Percentiles rank a stretch among this genome's conserved stretches.
Conservation (phyloP, 2,797 vertebrate species). For the Urocyon cinereoargenteus region DNA sequence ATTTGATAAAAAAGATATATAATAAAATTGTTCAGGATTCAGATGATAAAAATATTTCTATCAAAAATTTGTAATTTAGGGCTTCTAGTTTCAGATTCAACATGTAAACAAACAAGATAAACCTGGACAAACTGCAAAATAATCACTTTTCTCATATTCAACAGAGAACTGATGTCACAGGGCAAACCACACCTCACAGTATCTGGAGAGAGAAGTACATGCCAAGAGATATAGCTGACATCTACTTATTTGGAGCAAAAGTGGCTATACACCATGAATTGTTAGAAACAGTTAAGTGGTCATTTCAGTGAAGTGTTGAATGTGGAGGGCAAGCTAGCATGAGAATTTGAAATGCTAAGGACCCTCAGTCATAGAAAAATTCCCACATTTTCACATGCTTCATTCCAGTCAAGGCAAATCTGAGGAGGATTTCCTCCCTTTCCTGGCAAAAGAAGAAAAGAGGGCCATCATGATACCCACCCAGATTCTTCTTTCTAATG, state of each 20-base stretch:
- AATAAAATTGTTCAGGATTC: neutral
- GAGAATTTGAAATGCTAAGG: neutral
- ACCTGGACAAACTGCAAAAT: neutral
- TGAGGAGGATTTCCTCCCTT: neutral
- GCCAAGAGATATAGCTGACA: neutral
- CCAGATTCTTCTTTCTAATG: neutral
- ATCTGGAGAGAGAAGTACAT: neutral
- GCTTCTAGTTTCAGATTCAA: neutral
- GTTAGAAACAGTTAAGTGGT: neutral
- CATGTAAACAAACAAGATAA: neutral
- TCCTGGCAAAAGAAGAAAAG: neutral
- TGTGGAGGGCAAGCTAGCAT: neutral
- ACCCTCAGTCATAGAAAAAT: neutral
- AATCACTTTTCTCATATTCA: neutral
- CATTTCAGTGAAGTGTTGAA: neutral
- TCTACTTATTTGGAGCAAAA: neutral
- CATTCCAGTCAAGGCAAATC: neutral
- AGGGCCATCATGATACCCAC: neutral
- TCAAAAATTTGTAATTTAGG: neutral
- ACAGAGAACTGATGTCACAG: neutral
- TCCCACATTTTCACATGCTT: neutral
- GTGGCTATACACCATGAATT: neutral
- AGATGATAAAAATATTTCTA: neutral
- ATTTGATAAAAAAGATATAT: neutral
- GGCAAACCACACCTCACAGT: neutral